A percentile compares a stretch with the other conserved stretches of the same genome.
Evolutionary conservation across 2,888 invertebrate genomes (phyloP).

Genomic region (Orthonevra nobilis): DNA sequence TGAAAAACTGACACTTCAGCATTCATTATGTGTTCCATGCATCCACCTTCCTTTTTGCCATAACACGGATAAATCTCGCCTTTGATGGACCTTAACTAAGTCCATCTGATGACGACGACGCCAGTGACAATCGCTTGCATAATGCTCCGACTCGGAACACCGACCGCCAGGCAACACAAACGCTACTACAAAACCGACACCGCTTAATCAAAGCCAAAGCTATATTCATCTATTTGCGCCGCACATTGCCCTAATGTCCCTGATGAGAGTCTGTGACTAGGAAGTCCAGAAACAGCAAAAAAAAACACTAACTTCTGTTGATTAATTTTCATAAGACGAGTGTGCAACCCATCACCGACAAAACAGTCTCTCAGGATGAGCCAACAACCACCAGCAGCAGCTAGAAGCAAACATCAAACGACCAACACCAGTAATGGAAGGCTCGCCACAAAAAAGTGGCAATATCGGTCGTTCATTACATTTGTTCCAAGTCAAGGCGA

Average conservation of each 20-base stretch:
- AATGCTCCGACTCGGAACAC: constrained; percentile 20
- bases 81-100: constrained; percentile 44
- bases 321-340: constrained; percentile 68
- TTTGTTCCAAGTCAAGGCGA: constrained; percentile 67
- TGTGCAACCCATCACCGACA: constrained; percentile 47
- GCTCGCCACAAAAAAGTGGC: constrained; percentile 57
- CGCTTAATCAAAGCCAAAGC: constrained; percentile 60
- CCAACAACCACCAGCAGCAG: neutral
- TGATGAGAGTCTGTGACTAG: constrained; percentile 46
- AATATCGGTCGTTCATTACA: constrained; percentile 68
- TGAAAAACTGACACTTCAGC: constrained; percentile 30
- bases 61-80: constrained; percentile 19
- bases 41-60: constrained; percentile 5
- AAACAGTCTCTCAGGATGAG: constrained; percentile 56
- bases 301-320: constrained; percentile 43
- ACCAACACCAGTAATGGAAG: constrained; percentile 7
- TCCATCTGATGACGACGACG: constrained; percentile 29
- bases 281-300: constrained; percentile 3
- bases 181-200: constrained; percentile 16
- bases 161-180: neutral
- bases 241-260: constrained; percentile 63
- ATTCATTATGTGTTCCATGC: constrained; percentile 37
- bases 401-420: neutral
- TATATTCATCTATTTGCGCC: constrained; percentile 59
- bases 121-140: constrained; percentile 49